A percentile compares a stretch with the other conserved stretches of the same genome.
Conservation (phyloP, 2,113 vertebrate species). For the Peucedramus taeniatus region DNA sequence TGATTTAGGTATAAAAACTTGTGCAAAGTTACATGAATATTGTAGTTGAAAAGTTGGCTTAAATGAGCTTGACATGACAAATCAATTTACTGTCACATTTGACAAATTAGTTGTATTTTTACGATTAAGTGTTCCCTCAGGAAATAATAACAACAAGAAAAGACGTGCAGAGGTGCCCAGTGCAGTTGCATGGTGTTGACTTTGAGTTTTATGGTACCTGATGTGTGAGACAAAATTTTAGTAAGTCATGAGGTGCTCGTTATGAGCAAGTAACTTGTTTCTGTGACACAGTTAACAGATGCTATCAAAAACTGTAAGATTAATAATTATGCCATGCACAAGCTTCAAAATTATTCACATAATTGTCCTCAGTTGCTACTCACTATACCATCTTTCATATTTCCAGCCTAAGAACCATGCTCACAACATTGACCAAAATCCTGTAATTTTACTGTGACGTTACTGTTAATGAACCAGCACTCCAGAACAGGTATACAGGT, state of each 20-base stretch:
- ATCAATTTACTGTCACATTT: conserved; percentile 40
- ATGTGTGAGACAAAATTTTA: neutral
- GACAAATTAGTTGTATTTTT: conserved; percentile 46
- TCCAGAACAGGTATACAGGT: neutral
- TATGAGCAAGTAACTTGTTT: neutral
- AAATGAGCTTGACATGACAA: conserved; percentile 38
- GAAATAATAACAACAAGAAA: conserved; percentile 43
- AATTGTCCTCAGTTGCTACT: neutral
- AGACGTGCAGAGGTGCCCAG: neutral
- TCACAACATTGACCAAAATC: neutral
- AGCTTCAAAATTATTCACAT: neutral
- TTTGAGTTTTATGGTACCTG: conserved; percentile 23
- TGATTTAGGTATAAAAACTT: neutral
- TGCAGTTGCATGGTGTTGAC: neutral
- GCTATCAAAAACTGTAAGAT: neutral
- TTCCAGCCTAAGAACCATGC: neutral
- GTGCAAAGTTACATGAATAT: conserved; percentile 10
- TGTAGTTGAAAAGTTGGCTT: neutral
- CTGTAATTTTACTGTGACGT: neutral
- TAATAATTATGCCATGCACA: neutral
- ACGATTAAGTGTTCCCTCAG: conserved; percentile 4
- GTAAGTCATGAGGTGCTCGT: neutral
- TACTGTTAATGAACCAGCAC: neutral
- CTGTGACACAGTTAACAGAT: neutral
- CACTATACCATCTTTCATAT: neutral